Percentiles rank a stretch among this genome's conserved stretches.
Conservation (phyloP, 2,888 invertebrate genomes). For the Aspidiotus rigidus region DNA sequence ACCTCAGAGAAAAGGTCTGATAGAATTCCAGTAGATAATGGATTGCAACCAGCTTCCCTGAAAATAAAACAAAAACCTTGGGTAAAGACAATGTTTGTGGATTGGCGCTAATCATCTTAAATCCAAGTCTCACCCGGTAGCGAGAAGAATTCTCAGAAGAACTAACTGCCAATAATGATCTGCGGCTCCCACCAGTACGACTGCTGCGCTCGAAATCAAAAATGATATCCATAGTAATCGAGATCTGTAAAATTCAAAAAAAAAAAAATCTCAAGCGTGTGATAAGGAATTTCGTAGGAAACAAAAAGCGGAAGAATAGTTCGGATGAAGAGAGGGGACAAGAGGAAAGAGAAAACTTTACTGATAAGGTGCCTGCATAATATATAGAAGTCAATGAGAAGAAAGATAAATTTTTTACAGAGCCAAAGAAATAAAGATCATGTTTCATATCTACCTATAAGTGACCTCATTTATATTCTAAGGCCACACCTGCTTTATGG, state of each 20-base stretch:
- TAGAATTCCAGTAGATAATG: conserved; percentile 61
- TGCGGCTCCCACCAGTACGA: conserved; percentile 74
- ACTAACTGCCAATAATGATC: conserved; percentile 84
- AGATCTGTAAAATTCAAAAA: conserved; percentile 50
- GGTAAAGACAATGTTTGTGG: neutral
- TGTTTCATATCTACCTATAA: too few relatives aligned
- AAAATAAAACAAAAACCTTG: conserved; percentile 34
- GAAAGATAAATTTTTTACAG: too few relatives aligned
- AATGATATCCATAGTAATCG: conserved; percentile 67
- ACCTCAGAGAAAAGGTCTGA: conserved; percentile 41
- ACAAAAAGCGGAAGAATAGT: too few relatives aligned
- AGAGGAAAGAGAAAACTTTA: too few relatives aligned
- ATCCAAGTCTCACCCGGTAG: conserved; percentile 55
- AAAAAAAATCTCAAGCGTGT: neutral
- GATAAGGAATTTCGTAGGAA: too few relatives aligned
- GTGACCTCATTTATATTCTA: too few relatives aligned
- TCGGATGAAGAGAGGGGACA: too few relatives aligned
- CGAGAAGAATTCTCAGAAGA: conserved; percentile 72
- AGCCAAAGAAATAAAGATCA: too few relatives aligned
- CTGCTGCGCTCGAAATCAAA: conserved; percentile 69
- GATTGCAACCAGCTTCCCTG: conserved; percentile 79
- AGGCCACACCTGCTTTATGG: too few relatives aligned
- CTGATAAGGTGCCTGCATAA: too few relatives aligned
- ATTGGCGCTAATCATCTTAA: neutral
- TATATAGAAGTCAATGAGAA: too few relatives aligned